These are phyloP conservation scores for Xyrichtys novacula DNA, from an alignment of 2,797 vertebrate genomes.

Conservation along the genomic window DNA sequence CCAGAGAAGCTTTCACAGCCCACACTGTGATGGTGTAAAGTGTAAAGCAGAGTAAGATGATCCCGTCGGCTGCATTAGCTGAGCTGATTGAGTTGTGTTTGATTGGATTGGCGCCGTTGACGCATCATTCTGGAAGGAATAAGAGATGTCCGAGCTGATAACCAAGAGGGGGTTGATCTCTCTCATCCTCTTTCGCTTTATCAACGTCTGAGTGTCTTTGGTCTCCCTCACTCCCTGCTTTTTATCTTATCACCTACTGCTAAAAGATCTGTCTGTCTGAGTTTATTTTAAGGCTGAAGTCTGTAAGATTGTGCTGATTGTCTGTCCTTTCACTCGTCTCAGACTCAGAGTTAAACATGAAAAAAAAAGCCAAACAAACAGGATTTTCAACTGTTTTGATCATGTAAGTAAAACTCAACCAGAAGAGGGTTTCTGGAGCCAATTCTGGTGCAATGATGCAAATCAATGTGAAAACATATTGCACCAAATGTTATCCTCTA, in stretches of 20 bases:
- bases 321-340: neutral
- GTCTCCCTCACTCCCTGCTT: neutral
- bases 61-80: constrained; percentile 35
- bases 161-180: constrained; percentile 13
- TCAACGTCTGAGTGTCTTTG: constrained; percentile 7
- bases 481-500: too few relatives aligned
- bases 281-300: neutral
- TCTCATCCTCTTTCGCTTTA: neutral
- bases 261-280: neutral
- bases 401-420: neutral
- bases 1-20: constrained; percentile 22
- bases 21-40: constrained; percentile 8
- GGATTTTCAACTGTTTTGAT: neutral
- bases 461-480: too few relatives aligned
- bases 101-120: constrained; percentile 55
- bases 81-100: constrained; percentile 47
- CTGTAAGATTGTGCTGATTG: neutral
- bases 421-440: neutral
- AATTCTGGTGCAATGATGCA: too few relatives aligned
- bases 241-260: constrained; percentile 8
- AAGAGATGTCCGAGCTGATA: constrained; percentile 59
- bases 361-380: too few relatives aligned
- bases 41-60: constrained; percentile 42
- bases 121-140: constrained; percentile 45
- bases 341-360: too few relatives aligned